Evolutionary conservation across 2,888 invertebrate genomes (phyloP).

Genomic region (Arge pagana): DNA sequence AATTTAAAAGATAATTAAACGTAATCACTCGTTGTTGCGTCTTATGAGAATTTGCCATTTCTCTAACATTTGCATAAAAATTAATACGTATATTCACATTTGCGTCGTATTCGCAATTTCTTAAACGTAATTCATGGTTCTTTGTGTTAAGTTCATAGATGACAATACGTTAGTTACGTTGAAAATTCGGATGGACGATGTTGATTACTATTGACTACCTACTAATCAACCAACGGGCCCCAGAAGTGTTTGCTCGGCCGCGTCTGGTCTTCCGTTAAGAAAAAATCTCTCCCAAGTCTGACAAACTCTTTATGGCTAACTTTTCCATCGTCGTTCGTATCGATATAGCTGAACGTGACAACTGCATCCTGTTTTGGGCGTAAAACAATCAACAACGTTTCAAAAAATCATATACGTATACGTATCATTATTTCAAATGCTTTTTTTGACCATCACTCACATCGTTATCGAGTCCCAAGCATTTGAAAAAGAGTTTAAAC

Average conservation of each 20-base stretch:
- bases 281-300: slow-evolving; percentile 79
- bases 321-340: slow-evolving; percentile 78
- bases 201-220: too few species aligned
- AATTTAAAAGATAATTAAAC: too few species aligned
- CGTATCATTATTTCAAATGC: background rate
- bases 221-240: slow-evolving; percentile 76
- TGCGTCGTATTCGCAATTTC: too few species aligned
- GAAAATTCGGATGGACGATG: too few species aligned
- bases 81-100: too few species aligned
- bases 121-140: too few species aligned
- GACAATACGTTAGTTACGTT: too few species aligned
- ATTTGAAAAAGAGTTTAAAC: slow-evolving; percentile 81
- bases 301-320: slow-evolving; percentile 79
- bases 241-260: slow-evolving; percentile 84
- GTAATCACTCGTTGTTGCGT: too few species aligned
- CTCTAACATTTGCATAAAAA: too few species aligned
- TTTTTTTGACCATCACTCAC: too few species aligned
- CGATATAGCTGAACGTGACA: slow-evolving; percentile 78
- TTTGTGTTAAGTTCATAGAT: too few species aligned
- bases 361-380: slow-evolving; percentile 74
- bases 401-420: background rate
- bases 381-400: slow-evolving; percentile 23
- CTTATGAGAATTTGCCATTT: too few species aligned
- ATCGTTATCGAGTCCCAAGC: slow-evolving; percentile 74
- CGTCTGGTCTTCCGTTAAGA: slow-evolving; percentile 75